These are phyloP conservation scores for Zaprionus inermis DNA, from an alignment of 1,140 invertebrate genomes.

Conservation along the genomic window DNA sequence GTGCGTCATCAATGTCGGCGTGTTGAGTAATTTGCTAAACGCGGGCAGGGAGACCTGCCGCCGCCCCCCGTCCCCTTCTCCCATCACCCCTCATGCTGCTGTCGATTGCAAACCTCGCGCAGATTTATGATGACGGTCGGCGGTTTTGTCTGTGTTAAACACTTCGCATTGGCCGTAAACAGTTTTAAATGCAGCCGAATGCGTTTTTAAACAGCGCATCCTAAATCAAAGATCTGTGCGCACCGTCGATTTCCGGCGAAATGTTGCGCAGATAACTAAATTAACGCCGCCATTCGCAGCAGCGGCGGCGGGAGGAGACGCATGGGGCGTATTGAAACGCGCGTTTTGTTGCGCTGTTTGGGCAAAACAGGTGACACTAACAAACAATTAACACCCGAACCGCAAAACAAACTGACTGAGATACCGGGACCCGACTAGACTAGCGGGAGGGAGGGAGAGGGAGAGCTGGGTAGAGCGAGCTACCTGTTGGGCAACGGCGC, in stretches of 20 bases:
- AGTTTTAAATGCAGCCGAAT: conserved; percentile 66
- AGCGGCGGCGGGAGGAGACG: not conserved
- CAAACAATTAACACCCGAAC: conserved; percentile 81
- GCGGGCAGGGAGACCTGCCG: conserved; percentile 22
- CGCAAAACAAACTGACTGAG: conserved; percentile 53
- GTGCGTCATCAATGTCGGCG: conserved; percentile 45
- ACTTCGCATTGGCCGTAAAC: conserved; percentile 49
- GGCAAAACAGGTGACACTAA: conserved; percentile 58
- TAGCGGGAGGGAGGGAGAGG: not conserved
- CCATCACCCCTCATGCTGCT: not conserved
- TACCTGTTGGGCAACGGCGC: conserved; percentile 65
- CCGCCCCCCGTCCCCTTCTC: not conserved
- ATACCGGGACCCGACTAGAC: conserved; percentile 1
- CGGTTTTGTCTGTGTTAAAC: conserved; percentile 53
- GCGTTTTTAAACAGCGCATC: conserved; percentile 77
- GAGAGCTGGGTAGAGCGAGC: conserved; percentile 1
- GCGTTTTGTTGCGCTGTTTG: conserved; percentile 1
- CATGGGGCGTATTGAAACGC: conserved; percentile 3
- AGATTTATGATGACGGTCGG: conserved; percentile 49
- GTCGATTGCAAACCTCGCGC: conserved; percentile 40
- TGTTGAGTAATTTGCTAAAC: conserved; percentile 81
- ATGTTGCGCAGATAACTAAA: conserved; percentile 68
- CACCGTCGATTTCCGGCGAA: conserved; percentile 69
- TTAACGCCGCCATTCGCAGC: conserved; percentile 48
- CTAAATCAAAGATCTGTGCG: conserved; percentile 76